phyloP scores from a whole-genome alignment of 2,888 invertebrate genomes.

The Catocala sponsa region DNA sequence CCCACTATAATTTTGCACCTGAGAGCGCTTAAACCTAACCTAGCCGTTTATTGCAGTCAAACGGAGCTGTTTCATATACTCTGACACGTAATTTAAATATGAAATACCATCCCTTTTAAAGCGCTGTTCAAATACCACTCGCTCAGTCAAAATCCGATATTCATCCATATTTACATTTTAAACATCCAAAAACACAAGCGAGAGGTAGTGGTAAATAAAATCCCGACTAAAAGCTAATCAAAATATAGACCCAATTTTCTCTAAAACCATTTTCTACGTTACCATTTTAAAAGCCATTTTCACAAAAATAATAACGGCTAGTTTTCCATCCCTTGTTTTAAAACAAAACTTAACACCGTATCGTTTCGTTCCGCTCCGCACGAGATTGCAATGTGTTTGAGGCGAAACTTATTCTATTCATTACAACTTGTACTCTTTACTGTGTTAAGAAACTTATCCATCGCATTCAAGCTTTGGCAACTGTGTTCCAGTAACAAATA shows the following conservation, averaged over 20 bases:
- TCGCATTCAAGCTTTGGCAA: not conserved
- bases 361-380: conserved; percentile 8
- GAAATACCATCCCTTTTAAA: too few species aligned
- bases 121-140: too few species aligned
- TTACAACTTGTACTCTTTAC: conserved; percentile 58
- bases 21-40: too few species aligned
- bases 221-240: not conserved
- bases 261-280: conserved; percentile 15
- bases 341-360: conserved; percentile 17
- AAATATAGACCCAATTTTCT: conserved; percentile 34
- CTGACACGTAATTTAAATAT: too few species aligned
- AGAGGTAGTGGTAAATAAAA: too few species aligned
- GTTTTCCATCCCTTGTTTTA: not conserved
- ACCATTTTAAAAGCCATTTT: conserved; percentile 1
- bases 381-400: conserved; percentile 51
- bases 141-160: too few species aligned
- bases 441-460: conserved; percentile 21
- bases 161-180: too few species aligned
- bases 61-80: too few species aligned
- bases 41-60: too few species aligned
- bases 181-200: too few species aligned
- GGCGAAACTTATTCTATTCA: conserved; percentile 65
- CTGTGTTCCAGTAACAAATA: conserved; percentile 1
- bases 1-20: too few species aligned
- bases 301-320: conserved; percentile 9